A percentile compares a stretch with the other conserved stretches of the same genome.
phyloP scores from a whole-genome alignment of 2,888 invertebrate genomes.

The Scaeva pyrastri region DNA sequence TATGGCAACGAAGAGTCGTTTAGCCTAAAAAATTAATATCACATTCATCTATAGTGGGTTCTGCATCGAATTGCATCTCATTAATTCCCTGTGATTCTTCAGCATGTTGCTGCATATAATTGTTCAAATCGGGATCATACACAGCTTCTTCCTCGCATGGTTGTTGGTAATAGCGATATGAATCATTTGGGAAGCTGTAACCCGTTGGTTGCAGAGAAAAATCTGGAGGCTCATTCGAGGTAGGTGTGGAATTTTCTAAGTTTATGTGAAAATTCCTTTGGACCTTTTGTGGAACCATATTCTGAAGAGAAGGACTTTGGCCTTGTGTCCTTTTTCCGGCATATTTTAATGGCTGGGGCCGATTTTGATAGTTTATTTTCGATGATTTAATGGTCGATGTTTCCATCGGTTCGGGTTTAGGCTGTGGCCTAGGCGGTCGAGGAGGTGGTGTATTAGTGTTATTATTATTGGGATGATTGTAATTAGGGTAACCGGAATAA shows the following conservation, averaged over 20 bases:
- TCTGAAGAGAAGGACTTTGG: constrained; percentile 15
- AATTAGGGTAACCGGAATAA: no score
- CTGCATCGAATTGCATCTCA: no score
- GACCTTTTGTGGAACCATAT: constrained; percentile 17
- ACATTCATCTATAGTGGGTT: neutral
- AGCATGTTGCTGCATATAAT: no score
- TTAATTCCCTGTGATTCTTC: no score
- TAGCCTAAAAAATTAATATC: constrained; percentile 54
- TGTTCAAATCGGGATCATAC: constrained; percentile 22
- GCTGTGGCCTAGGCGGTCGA: no score
- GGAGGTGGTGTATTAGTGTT: no score
- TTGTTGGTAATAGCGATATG: constrained; percentile 12
- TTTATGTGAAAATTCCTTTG: constrained; percentile 39
- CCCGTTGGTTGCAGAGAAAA: constrained; percentile 3
- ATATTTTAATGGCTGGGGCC: constrained; percentile 26
- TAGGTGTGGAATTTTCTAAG: no score
- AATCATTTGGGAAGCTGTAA: constrained; percentile 20
- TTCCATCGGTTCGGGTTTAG: no score
- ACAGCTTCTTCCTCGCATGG: constrained; percentile 3
- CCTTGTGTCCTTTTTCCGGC: constrained; percentile 40
- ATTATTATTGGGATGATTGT: no score
- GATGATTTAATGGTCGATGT: no score
- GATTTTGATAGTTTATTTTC: no score
- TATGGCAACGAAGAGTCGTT: constrained; percentile 17
- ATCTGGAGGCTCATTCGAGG: no score